Base-by-base conservation (phyloP, 2,888 invertebrate genomes). In the Cryptocephalus primarius region DNA sequence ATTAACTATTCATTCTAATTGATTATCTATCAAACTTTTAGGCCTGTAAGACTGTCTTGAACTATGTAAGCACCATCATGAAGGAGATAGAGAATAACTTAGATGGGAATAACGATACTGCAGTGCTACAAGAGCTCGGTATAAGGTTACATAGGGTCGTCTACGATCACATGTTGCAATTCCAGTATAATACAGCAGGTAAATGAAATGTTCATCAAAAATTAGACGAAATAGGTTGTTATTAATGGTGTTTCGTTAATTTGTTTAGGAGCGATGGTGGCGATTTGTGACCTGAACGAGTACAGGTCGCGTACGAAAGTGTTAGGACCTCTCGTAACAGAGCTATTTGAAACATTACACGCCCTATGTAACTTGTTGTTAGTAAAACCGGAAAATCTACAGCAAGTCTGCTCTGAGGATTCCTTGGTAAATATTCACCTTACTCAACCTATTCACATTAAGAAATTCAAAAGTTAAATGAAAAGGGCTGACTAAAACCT, bases 231-330 rank as follows among this genome's bases (percentile, higher is more conserved):
- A n/a, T n/a, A n/a, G n/a, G n/a, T n/a, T n/a, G n/a, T n/a, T n/a
- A n/a, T n/a, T 22, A 22, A 22, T 22, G n/a, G n/a, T 22, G 6
- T 22, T 22, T 22, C 22, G 22, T 22, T 22, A 6, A 36, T 36
- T 36, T 11, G n/a, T 68, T 42, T 66, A 86, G 90, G 97, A 46
- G 96, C 96, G 1, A 93, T 99, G 90, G 85, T 93, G 67, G 92
- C 91, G 2, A 93, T 99, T 58, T 96, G 95, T 72, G 99, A 99
- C 75, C 88, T 99, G 57, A 95, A 95, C 63, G 96, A 96, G 70
- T 97, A 97, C 70, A 78, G 95, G 13, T 88, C 88, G 57, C 90
- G 89, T 64, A 85, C 83, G n/a, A 85, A 88, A 64, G 73, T 74
- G 2, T 76, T 83, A 45, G 83, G 91, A 8, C 76, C 85, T 2